Evolutionary conservation across 2,113 vertebrate genomes (phyloP).

Genomic region (Donacobius atricapilla): DNA sequence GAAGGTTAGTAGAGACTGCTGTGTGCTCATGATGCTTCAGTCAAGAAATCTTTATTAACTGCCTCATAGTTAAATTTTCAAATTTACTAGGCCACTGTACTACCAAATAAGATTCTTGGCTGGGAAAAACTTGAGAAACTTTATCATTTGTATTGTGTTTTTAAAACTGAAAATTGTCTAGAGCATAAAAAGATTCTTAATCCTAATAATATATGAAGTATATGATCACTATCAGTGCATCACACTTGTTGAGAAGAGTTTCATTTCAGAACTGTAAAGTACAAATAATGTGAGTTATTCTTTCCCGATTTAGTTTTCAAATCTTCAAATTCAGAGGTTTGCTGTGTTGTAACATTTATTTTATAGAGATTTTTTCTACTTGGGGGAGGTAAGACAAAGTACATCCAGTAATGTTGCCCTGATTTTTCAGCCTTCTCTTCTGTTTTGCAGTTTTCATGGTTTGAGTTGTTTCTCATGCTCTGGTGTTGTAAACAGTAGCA

Average conservation of each 20-base stretch:
- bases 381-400: neutral
- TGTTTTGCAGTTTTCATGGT: too few relatives aligned
- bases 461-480: too few relatives aligned
- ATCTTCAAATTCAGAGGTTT: neutral
- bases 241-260: neutral
- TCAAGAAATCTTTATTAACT: neutral
- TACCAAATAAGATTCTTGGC: neutral
- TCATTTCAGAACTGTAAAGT: neutral
- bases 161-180: neutral
- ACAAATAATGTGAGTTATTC: neutral
- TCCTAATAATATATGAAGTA: neutral
- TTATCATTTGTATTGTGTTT: neutral
- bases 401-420: too few relatives aligned
- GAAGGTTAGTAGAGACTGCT: neutral
- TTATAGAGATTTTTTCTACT: neutral
- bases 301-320: neutral
- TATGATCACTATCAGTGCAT: neutral
- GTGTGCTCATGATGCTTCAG: neutral
- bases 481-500: too few relatives aligned
- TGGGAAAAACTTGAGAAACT: neutral
- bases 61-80: neutral
- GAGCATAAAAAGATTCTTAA: neutral
- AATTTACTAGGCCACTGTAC: neutral
- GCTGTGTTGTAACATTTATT: neutral
- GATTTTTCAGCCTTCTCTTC: too few relatives aligned